Conservation (phyloP, 1,140 invertebrate species). For the Dermatophagoides farinae region DNA sequence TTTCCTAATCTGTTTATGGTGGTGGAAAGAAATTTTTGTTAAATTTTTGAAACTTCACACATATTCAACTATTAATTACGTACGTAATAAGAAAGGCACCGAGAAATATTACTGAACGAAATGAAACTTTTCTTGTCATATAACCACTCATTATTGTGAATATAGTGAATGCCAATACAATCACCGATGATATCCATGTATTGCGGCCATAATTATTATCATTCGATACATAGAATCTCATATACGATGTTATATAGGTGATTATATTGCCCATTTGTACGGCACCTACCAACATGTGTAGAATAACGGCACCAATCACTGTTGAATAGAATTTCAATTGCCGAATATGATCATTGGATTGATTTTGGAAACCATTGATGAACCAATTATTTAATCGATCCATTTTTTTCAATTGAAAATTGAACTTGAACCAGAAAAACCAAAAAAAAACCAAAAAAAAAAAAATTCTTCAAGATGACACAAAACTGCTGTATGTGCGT, state of each 20-base stretch:
- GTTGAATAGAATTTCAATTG: background rate
- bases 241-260: constrained; percentile 16
- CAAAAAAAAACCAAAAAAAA: no score
- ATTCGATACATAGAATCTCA: constrained; percentile 11
- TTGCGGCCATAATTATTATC: constrained; percentile 14
- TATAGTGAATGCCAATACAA: background rate
- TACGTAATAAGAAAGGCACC: background rate
- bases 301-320: background rate
- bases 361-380: no score
- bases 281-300: constrained; percentile 3
- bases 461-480: no score
- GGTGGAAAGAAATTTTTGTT: background rate
- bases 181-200: constrained; percentile 11
- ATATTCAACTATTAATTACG: no score
- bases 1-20: background rate
- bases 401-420: no score
- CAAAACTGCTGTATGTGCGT: no score
- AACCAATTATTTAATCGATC: no score
- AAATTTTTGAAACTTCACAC: no score
- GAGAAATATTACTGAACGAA: background rate
- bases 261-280: constrained; percentile 8
- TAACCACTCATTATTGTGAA: constrained; percentile 10
- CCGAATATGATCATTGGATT: background rate
- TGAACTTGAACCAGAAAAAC: no score
- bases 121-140: background rate